phyloP scores from a whole-genome alignment of 2,113 vertebrate species.

The Sterna hirundo region DNA sequence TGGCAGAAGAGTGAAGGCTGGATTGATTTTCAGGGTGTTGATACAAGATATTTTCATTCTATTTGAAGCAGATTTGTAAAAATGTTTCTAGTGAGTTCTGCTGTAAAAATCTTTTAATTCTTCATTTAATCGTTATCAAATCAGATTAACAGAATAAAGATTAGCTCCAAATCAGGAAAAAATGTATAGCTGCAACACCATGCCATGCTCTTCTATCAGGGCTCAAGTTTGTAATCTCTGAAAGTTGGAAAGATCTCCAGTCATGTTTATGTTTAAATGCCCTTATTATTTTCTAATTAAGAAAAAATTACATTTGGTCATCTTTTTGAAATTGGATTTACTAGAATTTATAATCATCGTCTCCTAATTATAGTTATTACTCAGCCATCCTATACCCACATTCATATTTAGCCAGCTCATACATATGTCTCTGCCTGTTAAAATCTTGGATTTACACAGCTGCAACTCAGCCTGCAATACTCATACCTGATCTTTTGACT shows the following conservation, averaged over 20 bases:
- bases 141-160: constrained; percentile 1
- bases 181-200: neutral
- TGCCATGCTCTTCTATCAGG: neutral
- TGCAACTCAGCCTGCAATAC: neutral
- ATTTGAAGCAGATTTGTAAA: neutral
- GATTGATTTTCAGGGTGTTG: neutral
- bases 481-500: neutral
- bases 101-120: neutral
- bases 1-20: neutral
- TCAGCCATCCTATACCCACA: neutral
- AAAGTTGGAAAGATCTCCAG: neutral
- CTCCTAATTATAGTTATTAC: neutral
- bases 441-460: neutral
- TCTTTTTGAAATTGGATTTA: neutral
- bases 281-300: neutral
- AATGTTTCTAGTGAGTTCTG: neutral
- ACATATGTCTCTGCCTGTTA: neutral
- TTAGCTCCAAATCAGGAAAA: neutral
- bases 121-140: constrained; percentile 2
- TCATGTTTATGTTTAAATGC: neutral
- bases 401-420: neutral
- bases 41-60: neutral
- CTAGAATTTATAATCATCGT: neutral
- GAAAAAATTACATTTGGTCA: neutral
- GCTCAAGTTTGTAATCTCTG: neutral